These are phyloP conservation scores for Taenaris catops DNA, from an alignment of 2,888 invertebrate genomes.

Conservation along the genomic window DNA sequence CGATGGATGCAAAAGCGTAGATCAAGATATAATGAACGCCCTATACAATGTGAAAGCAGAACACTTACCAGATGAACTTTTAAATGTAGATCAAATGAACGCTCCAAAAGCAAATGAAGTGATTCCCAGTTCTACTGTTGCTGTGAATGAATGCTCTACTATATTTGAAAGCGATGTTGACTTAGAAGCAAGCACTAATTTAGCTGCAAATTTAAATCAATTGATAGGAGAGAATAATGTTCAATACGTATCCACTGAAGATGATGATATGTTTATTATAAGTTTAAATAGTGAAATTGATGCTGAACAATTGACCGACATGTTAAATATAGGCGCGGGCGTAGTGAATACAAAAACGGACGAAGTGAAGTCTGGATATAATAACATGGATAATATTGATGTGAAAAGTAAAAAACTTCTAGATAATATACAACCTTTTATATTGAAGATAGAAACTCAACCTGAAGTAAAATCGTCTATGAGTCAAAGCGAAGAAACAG, in stretches of 20 bases:
- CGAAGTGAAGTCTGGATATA: too few relatives aligned
- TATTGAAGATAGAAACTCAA: conserved; percentile 28
- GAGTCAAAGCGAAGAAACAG: neutral
- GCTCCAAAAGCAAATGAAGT: conserved; percentile 34
- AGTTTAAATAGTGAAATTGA: conserved; percentile 69
- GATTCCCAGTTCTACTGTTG: conserved; percentile 33
- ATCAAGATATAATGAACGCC: conserved; percentile 62
- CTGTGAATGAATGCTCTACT: conserved; percentile 64
- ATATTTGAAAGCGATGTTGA: conserved; percentile 73
- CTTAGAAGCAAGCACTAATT: conserved; percentile 63
- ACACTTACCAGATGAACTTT: conserved; percentile 49
- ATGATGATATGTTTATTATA: conserved; percentile 71
- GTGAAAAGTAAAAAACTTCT: conserved; percentile 16
- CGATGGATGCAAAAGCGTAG: conserved; percentile 46
- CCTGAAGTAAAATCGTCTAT: conserved; percentile 10
- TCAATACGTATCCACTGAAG: conserved; percentile 68
- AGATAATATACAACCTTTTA: conserved; percentile 30
- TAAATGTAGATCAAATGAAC: conserved; percentile 42
- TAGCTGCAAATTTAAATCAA: conserved; percentile 69
- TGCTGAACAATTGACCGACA: conserved; percentile 62
- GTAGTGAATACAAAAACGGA: conserved; percentile 29
- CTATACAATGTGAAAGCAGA: conserved; percentile 51
- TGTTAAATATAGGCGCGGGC: conserved; percentile 61
- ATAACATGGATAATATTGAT: conserved; percentile 20
- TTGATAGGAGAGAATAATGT: conserved; percentile 67